Base-by-base conservation (phyloP, 2,113 vertebrate genomes). In the Danionella cerebrum region DNA sequence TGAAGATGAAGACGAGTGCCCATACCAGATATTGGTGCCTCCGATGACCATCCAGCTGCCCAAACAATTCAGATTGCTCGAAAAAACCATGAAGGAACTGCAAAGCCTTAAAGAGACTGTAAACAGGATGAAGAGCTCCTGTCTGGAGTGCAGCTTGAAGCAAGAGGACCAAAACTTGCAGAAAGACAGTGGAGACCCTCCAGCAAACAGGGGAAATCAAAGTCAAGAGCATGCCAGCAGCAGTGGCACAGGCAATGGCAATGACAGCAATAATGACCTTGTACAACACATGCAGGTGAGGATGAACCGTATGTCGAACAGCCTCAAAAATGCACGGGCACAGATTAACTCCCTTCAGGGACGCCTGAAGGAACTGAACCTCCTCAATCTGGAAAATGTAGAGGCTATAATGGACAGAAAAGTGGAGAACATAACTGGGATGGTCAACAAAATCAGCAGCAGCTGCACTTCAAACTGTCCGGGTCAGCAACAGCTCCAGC, bases 41-140 rank as follows among this genome's bases (percentile, higher is more conserved):
- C 83, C 89, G 0, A 82, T 98, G 79, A 92, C 91, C 53, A 81
- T 98, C 48, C 91, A 95, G 86, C 82, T 98, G 57, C 94, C 96
- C 5, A 89, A 83, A 78, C 88, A 93, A 80, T 89, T 94, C 65
- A 83, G 82, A 72, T 79, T 91, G 75, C 84, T 97, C 59, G 91
- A 96, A 76, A 92, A 91, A 80, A 91, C 91, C 3, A 78, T 96
- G 71, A 92, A 90, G 80, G 93, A 97, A 76, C 85, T 98, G 47
- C 89, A 91, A 80, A 90, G 64, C 65, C 88, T 98, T 69, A 93
- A 91, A 79, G 92, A 95, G 79, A 87, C 84, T 1, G 90, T 98
- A 51, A 90, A 88, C 75, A 89, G 86, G 66, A 77, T 98, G 69
- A 91, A 84, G 82, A 74, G 82, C 84, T 76, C 75, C 73, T 75